A percentile compares a stretch with the other conserved stretches of the same genome.
These are phyloP conservation scores for Brachionus sp. DNA, from an alignment of 1,140 invertebrate genomes.

Conservation along the genomic window DNA sequence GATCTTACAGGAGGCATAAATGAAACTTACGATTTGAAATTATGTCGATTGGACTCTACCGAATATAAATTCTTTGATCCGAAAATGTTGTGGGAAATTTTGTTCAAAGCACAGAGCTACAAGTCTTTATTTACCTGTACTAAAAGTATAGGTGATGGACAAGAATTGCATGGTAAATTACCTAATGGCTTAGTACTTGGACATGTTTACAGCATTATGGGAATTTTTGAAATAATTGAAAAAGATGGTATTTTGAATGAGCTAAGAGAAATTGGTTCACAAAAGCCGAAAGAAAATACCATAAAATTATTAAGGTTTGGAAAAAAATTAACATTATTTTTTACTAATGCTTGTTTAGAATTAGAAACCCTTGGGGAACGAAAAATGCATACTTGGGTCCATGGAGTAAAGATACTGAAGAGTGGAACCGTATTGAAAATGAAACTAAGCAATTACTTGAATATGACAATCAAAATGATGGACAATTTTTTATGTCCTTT, in stretches of 20 bases:
- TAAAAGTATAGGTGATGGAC: background rate
- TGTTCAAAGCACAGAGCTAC: background rate
- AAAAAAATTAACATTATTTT: background rate
- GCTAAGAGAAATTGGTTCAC: background rate
- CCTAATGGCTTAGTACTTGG: slow-evolving; percentile 50
- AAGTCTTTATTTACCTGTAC: background rate
- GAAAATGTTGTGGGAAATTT: background rate
- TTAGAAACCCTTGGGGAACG: slow-evolving; percentile 94
- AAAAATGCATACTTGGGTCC: slow-evolving; percentile 92
- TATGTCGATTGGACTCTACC: background rate
- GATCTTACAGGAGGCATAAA: slow-evolving; percentile 63
- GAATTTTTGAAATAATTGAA: slow-evolving; percentile 65
- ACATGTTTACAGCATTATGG: slow-evolving; percentile 64
- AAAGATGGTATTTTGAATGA: background rate
- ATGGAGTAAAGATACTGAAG: slow-evolving; percentile 78
- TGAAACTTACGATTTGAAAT: slow-evolving; percentile 49
- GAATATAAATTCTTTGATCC: slow-evolving; percentile 63
- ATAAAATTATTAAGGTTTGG: background rate
- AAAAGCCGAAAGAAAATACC: background rate
- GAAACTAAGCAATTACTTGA: slow-evolving; percentile 81
- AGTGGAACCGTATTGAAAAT: slow-evolving; percentile 87
- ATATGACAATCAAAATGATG: slow-evolving; percentile 83
- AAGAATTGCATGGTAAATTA: background rate
- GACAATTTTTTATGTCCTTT: slow-evolving; percentile 80
- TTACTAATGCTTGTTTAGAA: too few relatives aligned